These are phyloP conservation scores for Phodopus roborovskii DNA, from an alignment of 2,113 vertebrate species.

Conservation along the genomic window DNA sequence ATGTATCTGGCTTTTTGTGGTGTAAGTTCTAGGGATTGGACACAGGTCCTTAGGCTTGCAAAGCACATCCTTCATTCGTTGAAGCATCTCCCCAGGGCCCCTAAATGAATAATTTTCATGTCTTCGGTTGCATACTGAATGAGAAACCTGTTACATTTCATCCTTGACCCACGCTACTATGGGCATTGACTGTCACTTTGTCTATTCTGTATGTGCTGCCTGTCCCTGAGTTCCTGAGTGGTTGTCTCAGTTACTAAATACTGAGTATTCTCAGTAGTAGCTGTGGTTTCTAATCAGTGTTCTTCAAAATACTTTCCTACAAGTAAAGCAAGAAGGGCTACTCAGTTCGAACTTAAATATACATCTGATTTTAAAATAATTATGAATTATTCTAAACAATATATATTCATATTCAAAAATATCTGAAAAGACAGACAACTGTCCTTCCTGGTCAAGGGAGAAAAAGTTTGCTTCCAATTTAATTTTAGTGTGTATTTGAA, in stretches of 20 bases:
- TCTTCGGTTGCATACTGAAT: background rate
- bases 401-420: background rate
- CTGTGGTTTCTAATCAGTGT: background rate
- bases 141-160: too few species aligned
- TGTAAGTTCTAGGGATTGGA: background rate
- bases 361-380: background rate
- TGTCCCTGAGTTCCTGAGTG: background rate
- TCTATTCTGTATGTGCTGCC: background rate
- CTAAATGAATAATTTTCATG: background rate
- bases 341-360: background rate
- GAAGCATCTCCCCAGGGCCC: background rate
- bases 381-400: background rate
- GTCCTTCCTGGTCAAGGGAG: background rate
- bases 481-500: background rate
- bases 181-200: background rate
- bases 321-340: too few species aligned
- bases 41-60: background rate
- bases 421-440: background rate
- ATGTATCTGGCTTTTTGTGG: background rate
- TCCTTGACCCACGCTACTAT: rapidly evolving
- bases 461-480: background rate
- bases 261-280: background rate
- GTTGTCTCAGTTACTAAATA: background rate
- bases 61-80: background rate
- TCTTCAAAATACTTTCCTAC: background rate